Conservation (phyloP, 30 jellyfish, hydroid and myxozoan species). For the Chrysaora quinquecirrha region DNA sequence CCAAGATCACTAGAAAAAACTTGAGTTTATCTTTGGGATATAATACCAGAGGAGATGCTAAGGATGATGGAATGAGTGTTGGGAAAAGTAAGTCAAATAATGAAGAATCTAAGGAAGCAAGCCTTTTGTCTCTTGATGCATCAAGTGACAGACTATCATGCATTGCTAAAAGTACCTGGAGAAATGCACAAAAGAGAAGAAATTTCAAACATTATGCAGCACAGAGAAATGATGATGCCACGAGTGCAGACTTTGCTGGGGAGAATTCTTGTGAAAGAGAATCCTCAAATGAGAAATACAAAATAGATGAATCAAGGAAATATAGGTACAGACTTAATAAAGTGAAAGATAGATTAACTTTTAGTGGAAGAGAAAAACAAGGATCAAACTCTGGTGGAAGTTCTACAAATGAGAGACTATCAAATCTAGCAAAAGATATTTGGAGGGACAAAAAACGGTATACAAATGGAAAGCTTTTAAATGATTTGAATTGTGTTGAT, state of each 20-base stretch:
- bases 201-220: too few species aligned
- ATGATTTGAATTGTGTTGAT: too few species aligned
- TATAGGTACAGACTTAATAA: too few species aligned
- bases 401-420: conserved; percentile 1
- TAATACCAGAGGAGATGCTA: neutral
- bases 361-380: too few species aligned
- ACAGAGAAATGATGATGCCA: too few species aligned
- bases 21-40: neutral
- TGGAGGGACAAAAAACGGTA: conserved; percentile 24
- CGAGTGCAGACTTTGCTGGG: too few species aligned
- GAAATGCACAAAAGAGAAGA: neutral
- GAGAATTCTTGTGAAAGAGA: too few species aligned
- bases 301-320: too few species aligned
- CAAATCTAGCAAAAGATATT: conserved; percentile 26
- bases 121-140: neutral
- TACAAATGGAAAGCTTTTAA: too few species aligned
- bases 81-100: neutral
- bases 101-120: neutral
- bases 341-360: too few species aligned
- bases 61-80: neutral
- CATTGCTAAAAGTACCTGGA: conserved; percentile 35
- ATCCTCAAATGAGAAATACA: too few species aligned
- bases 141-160: conserved; percentile 43
- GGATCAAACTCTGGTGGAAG: neutral
- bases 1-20: too few species aligned